These are phyloP conservation scores for Anguilla anguilla DNA, from an alignment of 2,797 vertebrate genomes.

Conservation along the genomic window DNA sequence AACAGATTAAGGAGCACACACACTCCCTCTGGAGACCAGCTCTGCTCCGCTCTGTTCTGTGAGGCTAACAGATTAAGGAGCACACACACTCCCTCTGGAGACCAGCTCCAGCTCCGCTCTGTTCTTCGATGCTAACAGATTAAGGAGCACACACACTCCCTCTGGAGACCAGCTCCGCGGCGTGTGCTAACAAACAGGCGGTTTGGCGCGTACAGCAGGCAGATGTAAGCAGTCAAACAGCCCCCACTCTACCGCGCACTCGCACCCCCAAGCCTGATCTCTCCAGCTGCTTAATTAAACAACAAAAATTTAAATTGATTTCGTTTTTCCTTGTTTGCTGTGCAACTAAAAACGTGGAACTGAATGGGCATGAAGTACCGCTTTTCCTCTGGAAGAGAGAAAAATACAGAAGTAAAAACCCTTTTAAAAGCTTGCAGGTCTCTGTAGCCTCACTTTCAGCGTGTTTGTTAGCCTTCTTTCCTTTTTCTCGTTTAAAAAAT, in stretches of 20 bases:
- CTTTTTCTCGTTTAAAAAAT: background rate
- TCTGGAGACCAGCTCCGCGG: too few species aligned
- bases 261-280: background rate
- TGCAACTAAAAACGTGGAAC: background rate
- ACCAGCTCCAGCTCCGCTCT: background rate
- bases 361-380: background rate
- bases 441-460: background rate
- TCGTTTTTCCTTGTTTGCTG: background rate
- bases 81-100: background rate
- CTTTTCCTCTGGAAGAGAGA: background rate
- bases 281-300: background rate
- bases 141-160: too few species aligned
- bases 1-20: too few species aligned
- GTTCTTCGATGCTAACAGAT: too few species aligned
- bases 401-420: background rate
- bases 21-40: too few species aligned
- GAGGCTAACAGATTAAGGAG: background rate
- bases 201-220: background rate
- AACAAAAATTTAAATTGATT: background rate
- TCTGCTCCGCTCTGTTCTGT: too few species aligned
- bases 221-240: background rate
- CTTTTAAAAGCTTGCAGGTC: background rate
- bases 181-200: too few species aligned
- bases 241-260: background rate
- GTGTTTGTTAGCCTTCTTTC: too few species aligned